Evolutionary conservation across 2,888 invertebrate species (phyloP).

Genomic region (Campoplex nolae): DNA sequence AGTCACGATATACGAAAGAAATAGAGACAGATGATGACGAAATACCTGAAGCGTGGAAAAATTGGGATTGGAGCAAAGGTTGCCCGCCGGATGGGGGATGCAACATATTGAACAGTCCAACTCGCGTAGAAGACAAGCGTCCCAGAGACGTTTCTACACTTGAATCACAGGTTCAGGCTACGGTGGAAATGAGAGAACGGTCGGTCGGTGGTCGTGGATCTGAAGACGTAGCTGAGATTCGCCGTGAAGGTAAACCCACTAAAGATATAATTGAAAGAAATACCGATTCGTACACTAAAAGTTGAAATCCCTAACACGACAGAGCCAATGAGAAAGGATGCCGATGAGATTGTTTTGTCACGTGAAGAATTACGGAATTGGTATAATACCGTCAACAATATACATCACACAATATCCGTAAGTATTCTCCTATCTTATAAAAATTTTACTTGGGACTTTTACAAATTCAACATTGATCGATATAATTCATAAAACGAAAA

Average conservation of each 20-base stretch:
- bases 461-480: not conserved
- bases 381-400: constrained; percentile 60
- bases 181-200: constrained; percentile 24
- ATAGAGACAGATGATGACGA: constrained; percentile 17
- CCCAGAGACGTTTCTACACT: not conserved
- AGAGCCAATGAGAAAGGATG: constrained; percentile 15
- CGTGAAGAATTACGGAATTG: constrained; percentile 67
- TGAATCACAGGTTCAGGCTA: constrained; percentile 3
- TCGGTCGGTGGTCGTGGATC: not conserved
- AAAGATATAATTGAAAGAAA: not conserved
- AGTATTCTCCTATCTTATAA: not conserved
- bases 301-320: not conserved
- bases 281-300: not conserved
- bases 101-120: constrained; percentile 46
- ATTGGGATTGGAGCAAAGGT: constrained; percentile 57
- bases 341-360: constrained; percentile 53
- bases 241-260: not conserved
- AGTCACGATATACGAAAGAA: not conserved
- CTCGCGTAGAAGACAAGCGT: constrained; percentile 30
- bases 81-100: constrained; percentile 71
- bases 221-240: not conserved
- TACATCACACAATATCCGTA: constrained; percentile 56
- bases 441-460: not conserved
- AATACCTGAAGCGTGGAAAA: constrained; percentile 36
- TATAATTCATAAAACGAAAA: not conserved